phyloP scores from a whole-genome alignment of 2,797 vertebrate species.

The Hippocampus kuda region DNA sequence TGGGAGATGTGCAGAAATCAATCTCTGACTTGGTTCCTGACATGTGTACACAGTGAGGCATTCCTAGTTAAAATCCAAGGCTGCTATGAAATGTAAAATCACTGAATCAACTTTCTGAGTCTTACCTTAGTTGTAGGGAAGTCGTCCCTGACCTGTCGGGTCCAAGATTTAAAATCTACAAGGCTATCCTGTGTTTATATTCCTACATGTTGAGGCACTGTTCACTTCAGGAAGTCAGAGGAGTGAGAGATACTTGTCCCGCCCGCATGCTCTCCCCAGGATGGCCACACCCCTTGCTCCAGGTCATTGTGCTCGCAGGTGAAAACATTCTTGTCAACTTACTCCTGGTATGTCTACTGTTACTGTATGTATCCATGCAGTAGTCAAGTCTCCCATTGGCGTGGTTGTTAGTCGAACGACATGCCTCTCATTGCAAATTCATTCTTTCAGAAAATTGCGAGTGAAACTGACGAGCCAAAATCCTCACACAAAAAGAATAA shows the following conservation, averaged over 20 bases:
- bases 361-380: conserved; percentile 16
- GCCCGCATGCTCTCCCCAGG: conserved; percentile 18
- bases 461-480: too few relatives aligned
- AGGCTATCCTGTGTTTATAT: conserved; percentile 8
- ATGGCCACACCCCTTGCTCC: conserved; percentile 44
- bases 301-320: conserved; percentile 41
- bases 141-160: conserved; percentile 19
- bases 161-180: background rate
- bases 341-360: conserved; percentile 2
- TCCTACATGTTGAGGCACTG: conserved; percentile 32
- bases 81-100: background rate
- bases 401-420: conserved; percentile 14
- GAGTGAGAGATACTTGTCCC: conserved; percentile 15
- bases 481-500: too few relatives aligned
- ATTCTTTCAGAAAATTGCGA: background rate
- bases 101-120: background rate
- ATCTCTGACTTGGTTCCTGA: background rate
- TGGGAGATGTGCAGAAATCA: background rate
- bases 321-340: conserved; percentile 34
- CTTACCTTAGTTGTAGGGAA: conserved; percentile 29
- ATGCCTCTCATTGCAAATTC: background rate
- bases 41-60: background rate
- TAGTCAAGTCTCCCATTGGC: background rate
- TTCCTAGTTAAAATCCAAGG: background rate
- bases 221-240: conserved; percentile 50